These are phyloP conservation scores for Eilema depressum DNA, from an alignment of 2,888 invertebrate genomes.

Conservation along the genomic window DNA sequence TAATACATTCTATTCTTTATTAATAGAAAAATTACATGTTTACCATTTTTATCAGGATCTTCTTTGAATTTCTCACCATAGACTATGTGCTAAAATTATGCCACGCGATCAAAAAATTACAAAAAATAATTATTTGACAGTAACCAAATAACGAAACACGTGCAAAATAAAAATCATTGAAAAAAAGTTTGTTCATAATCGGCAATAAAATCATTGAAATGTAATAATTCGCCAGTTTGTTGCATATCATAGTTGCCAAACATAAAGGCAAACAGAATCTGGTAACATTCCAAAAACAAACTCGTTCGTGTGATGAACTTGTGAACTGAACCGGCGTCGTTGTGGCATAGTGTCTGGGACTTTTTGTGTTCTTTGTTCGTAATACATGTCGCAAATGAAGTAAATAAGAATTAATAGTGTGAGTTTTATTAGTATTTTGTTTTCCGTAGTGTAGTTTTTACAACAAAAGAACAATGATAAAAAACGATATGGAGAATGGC, in stretches of 20 bases:
- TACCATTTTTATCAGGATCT: neutral
- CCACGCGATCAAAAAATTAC: conserved; percentile 72
- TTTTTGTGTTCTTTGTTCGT: conserved; percentile 85
- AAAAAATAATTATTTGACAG: conserved; percentile 69
- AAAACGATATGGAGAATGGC: conserved; percentile 86
- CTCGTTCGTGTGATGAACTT: conserved; percentile 80
- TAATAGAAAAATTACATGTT: neutral
- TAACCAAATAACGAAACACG: conserved; percentile 62
- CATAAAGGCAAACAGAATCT: conserved; percentile 65
- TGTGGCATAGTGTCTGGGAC: conserved; percentile 79
- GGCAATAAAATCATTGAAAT: conserved; percentile 48
- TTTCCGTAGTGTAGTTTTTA: conserved; percentile 82
- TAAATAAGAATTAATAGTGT: conserved; percentile 73
- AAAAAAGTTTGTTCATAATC: conserved; percentile 33
- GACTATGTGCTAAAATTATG: conserved; percentile 65
- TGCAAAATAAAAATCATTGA: conserved; percentile 49
- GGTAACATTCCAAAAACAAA: conserved; percentile 85
- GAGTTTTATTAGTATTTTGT: conserved; percentile 79
- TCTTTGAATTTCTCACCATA: conserved; percentile 53
- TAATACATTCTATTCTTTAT: neutral
- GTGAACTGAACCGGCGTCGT: conserved; percentile 86
- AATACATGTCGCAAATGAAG: conserved; percentile 81
- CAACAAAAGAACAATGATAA: conserved; percentile 78
- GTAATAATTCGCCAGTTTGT: conserved; percentile 43
- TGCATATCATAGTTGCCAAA: conserved; percentile 48